A percentile compares a stretch with the other conserved stretches of the same genome.
These are phyloP conservation scores for Caenorhabditis doughertyi DNA, from an alignment of 2,888 invertebrate genomes.

Conservation along the genomic window DNA sequence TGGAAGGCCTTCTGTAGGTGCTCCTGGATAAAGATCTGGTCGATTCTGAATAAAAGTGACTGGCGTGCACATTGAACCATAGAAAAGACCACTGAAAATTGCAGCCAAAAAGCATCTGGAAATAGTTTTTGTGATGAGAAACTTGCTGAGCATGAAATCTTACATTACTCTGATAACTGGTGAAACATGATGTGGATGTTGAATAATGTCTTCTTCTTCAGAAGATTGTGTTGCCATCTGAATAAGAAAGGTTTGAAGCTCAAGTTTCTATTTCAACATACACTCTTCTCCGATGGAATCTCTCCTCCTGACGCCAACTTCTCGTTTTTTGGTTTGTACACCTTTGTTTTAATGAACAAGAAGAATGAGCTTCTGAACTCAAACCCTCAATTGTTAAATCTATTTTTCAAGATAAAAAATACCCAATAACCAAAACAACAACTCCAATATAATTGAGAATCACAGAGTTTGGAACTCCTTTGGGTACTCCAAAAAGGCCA, in stretches of 20 bases:
- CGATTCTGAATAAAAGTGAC: conserved; percentile 84
- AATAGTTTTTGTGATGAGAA: background rate
- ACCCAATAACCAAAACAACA: conserved; percentile 71
- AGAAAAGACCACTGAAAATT: conserved; percentile 83
- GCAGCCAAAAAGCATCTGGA: conserved; percentile 83
- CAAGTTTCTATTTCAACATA: background rate
- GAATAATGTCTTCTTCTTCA: conserved; percentile 25
- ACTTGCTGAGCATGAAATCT: background rate
- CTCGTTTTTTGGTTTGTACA: conserved; percentile 37
- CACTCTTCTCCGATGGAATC: conserved; percentile 45
- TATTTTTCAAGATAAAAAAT: background rate
- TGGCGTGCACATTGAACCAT: conserved; percentile 84
- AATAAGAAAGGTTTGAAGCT: background rate
- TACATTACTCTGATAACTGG: conserved; percentile 16
- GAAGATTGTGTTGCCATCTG: conserved; percentile 39
- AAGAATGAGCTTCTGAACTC: conserved; percentile 69
- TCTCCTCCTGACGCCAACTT: conserved; percentile 32
- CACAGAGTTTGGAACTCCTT: conserved; percentile 63
- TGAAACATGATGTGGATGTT: conserved; percentile 32
- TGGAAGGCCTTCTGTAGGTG: conserved; percentile 70
- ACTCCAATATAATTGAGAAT: conserved; percentile 72
- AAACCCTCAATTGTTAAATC: too few species aligned
- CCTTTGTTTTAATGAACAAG: conserved; percentile 71
- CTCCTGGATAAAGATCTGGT: conserved; percentile 68
- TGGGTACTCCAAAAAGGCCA: conserved; percentile 72